phyloP scores from a whole-genome alignment of 2,113 vertebrate species.

The Ictalurus furcatus region DNA sequence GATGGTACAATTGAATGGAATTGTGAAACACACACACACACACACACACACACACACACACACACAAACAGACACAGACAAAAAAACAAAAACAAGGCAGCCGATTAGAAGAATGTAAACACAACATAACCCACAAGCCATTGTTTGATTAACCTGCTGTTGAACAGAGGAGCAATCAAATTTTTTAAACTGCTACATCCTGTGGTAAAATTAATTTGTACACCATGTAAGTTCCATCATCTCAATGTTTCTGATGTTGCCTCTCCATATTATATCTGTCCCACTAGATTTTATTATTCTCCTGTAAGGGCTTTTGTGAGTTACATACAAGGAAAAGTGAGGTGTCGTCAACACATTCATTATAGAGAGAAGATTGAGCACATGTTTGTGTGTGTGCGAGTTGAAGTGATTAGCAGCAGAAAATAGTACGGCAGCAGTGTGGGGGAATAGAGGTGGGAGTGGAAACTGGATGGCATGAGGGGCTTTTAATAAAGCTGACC shows the following conservation, averaged over 20 bases:
- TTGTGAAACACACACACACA: background rate
- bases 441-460: constrained; percentile 35
- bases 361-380: constrained; percentile 34
- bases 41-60: background rate
- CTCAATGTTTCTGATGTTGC: background rate
- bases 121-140: constrained; percentile 47
- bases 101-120: constrained; percentile 40
- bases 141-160: constrained; percentile 62
- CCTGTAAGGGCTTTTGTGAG: constrained; percentile 46
- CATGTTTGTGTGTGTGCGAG: constrained; percentile 46
- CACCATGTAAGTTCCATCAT: constrained; percentile 8
- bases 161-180: constrained; percentile 36
- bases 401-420: constrained; percentile 57
- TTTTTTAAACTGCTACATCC: constrained; percentile 49
- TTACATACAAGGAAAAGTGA: constrained; percentile 46
- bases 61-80: background rate
- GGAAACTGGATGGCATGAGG: constrained; percentile 29
- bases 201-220: constrained; percentile 62
- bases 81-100: constrained; percentile 18
- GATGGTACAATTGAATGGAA: constrained; percentile 15
- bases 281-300: constrained; percentile 22
- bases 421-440: constrained; percentile 24
- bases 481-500: constrained; percentile 59
- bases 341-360: constrained; percentile 53
- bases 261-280: background rate